Conservation (phyloP, 1,140 invertebrate species). For the Anastatus disparis region DNA sequence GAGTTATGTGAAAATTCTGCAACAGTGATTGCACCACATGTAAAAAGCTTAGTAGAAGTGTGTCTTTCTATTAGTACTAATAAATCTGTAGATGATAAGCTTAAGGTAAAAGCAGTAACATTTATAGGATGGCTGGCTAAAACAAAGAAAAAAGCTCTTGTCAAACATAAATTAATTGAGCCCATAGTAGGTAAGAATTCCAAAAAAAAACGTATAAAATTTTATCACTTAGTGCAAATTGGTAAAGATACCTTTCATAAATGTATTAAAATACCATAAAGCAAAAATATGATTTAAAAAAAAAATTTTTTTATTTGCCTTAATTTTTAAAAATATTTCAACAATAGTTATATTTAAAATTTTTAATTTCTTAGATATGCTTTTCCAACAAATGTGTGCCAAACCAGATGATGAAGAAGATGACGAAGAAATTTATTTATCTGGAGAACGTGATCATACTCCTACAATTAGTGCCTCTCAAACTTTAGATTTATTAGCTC, state of each 20-base stretch:
- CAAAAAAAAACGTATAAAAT: too few relatives aligned
- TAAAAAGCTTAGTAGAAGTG: constrained; percentile 74
- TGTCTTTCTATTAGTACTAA: constrained; percentile 74
- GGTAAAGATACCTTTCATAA: too few relatives aligned
- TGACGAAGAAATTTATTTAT: constrained; percentile 73
- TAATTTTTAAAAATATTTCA: too few relatives aligned
- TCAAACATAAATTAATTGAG: constrained; percentile 79
- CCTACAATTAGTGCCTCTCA: constrained; percentile 76
- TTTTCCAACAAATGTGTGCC: constrained; percentile 77
- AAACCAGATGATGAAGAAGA: constrained; percentile 70
- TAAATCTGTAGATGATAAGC: constrained; percentile 66
- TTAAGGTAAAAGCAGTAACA: constrained; percentile 76
- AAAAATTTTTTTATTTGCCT: not conserved
- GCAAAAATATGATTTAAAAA: too few relatives aligned
- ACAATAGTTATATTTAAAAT: not conserved
- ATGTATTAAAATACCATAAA: too few relatives aligned
- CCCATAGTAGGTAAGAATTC: constrained; percentile 73
- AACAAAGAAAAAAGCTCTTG: constrained; percentile 78
- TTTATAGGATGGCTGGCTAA: constrained; percentile 74
- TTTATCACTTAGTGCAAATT: too few relatives aligned
- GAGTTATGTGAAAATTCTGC: constrained; percentile 77
- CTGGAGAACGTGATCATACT: constrained; percentile 69
- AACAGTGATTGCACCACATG: constrained; percentile 72
- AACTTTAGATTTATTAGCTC: constrained; percentile 80
- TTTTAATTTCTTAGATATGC: constrained; percentile 57